Base-by-base conservation (phyloP, 2,888 invertebrate species). In the Mythimna vitellina region DNA sequence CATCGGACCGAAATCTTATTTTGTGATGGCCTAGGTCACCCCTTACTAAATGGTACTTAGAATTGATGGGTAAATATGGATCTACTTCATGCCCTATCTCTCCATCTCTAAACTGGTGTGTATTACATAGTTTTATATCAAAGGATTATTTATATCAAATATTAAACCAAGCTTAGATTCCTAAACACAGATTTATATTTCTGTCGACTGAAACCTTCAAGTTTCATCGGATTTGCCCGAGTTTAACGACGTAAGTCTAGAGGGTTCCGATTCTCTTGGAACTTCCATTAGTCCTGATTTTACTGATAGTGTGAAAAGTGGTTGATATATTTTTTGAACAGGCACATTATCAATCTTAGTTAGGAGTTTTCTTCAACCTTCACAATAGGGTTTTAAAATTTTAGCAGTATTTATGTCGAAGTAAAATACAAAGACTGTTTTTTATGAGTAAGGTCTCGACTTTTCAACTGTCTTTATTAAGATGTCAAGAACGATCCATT, bases 271-370 rank as follows among this genome's bases (percentile, higher is more conserved):
- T 46, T 58, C 2, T 46, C 17, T 25, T 17, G n/a, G 25, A 71
- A 54, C 25, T 53, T 51, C n/a, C 20, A 64, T 35, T 42, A 46
- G 32, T 8, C 42, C 22, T 17, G 25, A 49, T 73, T 65, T 62
- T 62, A n/a, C 25, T 6, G 54, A 71, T 25, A 29, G 60, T 53
- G 25, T 38, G 7, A 46, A 22, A 54, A 49, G n/a, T 3, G 3
- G 4, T 29, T 1, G 0, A 17, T 17, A 20, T 8, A 7, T 12
- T 38, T 65, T 35, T 38, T 0, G 6, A 46, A 7, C 8, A 5
- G 6, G 8, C 42, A 54, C 32, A 20, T n/a, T 38, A 49, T 61
- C 25, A 35, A 61, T 56, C n/a, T 25, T 61, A 6, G 12, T 51
- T 8, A 22, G 17, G 1, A 9, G 35, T 10, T 20, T 54, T 54